Base-by-base conservation (phyloP, 2,888 invertebrate genomes). In the Cactoblastis cactorum region DNA sequence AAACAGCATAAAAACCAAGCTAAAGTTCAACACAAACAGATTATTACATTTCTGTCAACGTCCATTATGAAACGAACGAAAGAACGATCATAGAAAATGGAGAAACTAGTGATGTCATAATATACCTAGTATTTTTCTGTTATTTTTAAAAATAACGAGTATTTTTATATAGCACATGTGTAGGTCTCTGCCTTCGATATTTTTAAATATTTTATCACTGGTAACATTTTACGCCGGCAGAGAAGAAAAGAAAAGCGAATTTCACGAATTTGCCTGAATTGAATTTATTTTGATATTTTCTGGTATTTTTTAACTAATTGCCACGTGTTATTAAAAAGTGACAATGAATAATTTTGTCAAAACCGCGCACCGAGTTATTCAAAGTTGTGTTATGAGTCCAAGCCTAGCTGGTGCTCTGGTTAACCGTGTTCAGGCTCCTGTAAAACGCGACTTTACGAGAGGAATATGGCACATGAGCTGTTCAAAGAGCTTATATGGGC, bases 381-480 rank as follows among this genome's bases (percentile, higher is more conserved):
- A 84, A 59, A 79, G 58, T 53, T 83, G 82, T 59, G 80, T 80
- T 19, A 88, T 84, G 69, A 82, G 62, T 58, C 60, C 80, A 12
- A 74, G 74, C 57, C 61, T 88, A 50, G 68, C 83, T 32, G 70
- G 80, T 45, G 70, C 85, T 14, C 71, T 89, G 45, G 77, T 86
- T 9, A 78, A 79, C 53, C 80, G 86, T 17, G 73, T 80, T 3
- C 80, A 83, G 41, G 74, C 77, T 39, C 83, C 88, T 14, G 81
- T 85, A 45, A 93, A 93, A 77, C 91, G 92, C 65, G 93, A 94
- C 77, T 91, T 93, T 58, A 91, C 93, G 0, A 88, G 95, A 60
- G 92, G 93, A 61, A 83, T 95, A 67, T 95, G 94, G 94, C 93
- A 94, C 91, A 92, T 94, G 93, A 93, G 84, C 69, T 80, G 82